Conservation (phyloP, 2,888 invertebrate genomes). For the Pandemis heparana region DNA sequence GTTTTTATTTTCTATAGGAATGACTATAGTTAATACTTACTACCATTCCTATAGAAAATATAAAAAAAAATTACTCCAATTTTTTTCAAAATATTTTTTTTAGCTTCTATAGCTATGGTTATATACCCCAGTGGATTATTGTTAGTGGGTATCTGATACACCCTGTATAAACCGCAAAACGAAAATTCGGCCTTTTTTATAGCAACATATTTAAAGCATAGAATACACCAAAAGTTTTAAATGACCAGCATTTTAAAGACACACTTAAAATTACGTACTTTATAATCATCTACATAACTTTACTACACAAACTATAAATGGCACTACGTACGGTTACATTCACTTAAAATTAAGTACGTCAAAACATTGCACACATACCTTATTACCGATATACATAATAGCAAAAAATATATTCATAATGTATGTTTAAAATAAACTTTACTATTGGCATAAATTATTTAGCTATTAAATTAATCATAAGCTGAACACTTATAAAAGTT, state of each 20-base stretch:
- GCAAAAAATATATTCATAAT: constrained; percentile 31
- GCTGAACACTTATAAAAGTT: neutral
- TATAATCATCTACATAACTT: constrained; percentile 34
- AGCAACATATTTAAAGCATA: neutral
- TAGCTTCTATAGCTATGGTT: no score
- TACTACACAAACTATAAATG: constrained; percentile 41
- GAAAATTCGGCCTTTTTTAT: neutral
- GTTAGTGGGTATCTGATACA: no score
- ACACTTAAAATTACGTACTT: constrained; percentile 26
- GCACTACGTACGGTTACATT: constrained; percentile 49
- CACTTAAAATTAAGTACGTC: constrained; percentile 53
- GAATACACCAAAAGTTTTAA: constrained; percentile 45
- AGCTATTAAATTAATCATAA: neutral
- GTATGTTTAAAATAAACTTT: constrained; percentile 22
- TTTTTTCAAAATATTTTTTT: no score
- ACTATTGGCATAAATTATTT: constrained; percentile 1
- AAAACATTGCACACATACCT: constrained; percentile 55
- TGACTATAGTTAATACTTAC: no score
- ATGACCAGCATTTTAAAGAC: constrained; percentile 61
- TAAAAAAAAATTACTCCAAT: no score
- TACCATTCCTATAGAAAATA: no score
- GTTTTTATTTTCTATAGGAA: no score
- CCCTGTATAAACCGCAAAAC: neutral
- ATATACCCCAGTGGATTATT: no score
- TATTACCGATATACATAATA: constrained; percentile 34